Evolutionary conservation across 2,797 vertebrate species (phyloP).

Genomic region (Argyrosomus regius): DNA sequence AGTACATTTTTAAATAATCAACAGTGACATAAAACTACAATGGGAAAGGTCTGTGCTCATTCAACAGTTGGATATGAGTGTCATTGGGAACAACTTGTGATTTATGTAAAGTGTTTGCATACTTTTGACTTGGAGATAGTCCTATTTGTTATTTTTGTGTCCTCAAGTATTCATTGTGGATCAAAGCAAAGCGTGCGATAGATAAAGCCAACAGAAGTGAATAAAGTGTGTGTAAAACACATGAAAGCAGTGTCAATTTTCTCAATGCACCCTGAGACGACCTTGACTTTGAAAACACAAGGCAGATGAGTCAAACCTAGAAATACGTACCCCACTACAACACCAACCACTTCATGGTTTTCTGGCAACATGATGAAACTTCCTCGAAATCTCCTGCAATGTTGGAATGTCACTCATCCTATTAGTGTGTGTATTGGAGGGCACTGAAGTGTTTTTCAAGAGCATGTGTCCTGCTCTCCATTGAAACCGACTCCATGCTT

Average conservation of each 20-base stretch:
- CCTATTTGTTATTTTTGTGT: slow-evolving; percentile 15
- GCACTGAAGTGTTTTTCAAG: neutral
- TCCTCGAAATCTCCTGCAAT: slow-evolving; percentile 52
- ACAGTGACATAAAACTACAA: neutral
- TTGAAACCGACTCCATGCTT: neutral
- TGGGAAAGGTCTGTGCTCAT: neutral
- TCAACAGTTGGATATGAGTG: neutral
- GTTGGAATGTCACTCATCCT: slow-evolving; percentile 37
- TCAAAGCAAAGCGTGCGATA: neutral
- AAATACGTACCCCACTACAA: slow-evolving; percentile 32
- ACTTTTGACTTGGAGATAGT: neutral
- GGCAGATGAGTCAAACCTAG: slow-evolving; percentile 20
- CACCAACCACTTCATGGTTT: slow-evolving; percentile 22
- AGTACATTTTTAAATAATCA: neutral
- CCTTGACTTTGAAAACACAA: slow-evolving; percentile 61
- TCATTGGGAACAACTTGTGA: slow-evolving; percentile 9
- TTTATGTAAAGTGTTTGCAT: neutral
- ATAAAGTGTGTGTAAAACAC: slow-evolving; percentile 26
- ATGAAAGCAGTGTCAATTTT: slow-evolving; percentile 25
- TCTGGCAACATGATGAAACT: slow-evolving; percentile 62
- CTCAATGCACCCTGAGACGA: slow-evolving; percentile 28
- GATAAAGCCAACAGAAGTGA: slow-evolving; percentile 15
- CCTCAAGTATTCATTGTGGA: slow-evolving; percentile 10
- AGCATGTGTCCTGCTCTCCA: slow-evolving; percentile 18
- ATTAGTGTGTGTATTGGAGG: slow-evolving; percentile 5